Evolutionary conservation across 2,888 invertebrate species (phyloP).

Genomic region (Papilio protenor): DNA sequence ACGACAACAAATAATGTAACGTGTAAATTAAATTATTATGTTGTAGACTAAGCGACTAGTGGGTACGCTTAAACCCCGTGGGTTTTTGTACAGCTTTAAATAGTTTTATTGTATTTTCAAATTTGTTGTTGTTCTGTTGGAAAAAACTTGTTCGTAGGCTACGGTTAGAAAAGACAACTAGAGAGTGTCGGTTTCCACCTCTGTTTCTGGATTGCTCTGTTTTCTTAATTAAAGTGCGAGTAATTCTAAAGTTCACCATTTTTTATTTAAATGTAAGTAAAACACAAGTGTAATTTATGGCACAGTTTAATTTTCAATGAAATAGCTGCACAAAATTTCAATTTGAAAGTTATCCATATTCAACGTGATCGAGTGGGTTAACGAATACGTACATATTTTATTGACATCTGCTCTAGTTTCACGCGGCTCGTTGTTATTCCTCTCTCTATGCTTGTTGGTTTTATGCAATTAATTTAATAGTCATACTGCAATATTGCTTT

Average conservation of each 20-base stretch:
- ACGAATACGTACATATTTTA: slow-evolving; percentile 34
- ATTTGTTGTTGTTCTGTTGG: not conserved
- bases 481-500: slow-evolving; percentile 10
- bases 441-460: slow-evolving; percentile 10
- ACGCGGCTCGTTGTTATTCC: slow-evolving; percentile 19
- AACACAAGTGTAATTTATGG: not conserved
- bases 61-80: too few relatives aligned
- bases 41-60: too few relatives aligned
- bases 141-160: too few relatives aligned
- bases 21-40: too few relatives aligned
- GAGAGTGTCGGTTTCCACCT: not conserved
- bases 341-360: slow-evolving; percentile 19
- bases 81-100: too few relatives aligned
- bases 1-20: too few relatives aligned
- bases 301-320: slow-evolving; percentile 6
- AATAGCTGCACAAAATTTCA: slow-evolving; percentile 21
- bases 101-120: too few relatives aligned
- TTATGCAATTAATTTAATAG: slow-evolving; percentile 26
- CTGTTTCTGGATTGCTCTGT: not conserved
- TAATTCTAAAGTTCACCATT: not conserved
- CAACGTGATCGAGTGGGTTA: slow-evolving; percentile 25
- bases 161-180: too few relatives aligned
- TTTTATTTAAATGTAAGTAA: not conserved
- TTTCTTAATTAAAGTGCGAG: not conserved
- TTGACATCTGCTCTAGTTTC: slow-evolving; percentile 30